These are phyloP conservation scores for Hozukius guyotensis DNA, from an alignment of 2,797 vertebrate genomes.

Conservation along the genomic window DNA sequence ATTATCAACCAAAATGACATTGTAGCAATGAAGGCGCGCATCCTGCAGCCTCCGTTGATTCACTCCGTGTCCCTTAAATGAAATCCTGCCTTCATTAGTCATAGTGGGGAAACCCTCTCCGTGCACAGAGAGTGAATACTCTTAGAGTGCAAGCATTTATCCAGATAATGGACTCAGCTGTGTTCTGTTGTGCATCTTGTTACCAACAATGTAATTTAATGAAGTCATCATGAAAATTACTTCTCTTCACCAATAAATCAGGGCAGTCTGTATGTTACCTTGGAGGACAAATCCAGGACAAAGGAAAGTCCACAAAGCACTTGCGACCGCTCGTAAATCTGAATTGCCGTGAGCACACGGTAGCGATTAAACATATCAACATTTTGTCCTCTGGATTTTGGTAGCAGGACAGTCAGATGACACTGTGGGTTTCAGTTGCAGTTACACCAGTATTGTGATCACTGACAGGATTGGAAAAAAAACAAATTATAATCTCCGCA, in stretches of 20 bases:
- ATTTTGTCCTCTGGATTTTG: not conserved
- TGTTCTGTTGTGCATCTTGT: not conserved
- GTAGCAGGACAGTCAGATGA: not conserved
- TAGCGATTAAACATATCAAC: not conserved
- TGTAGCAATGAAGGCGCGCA: not conserved
- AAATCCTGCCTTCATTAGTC: slow-evolving; percentile 26
- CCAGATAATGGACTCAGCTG: not conserved
- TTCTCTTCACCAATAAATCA: not conserved
- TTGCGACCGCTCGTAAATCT: not conserved
- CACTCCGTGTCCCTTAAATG: not conserved
- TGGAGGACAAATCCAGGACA: not conserved
- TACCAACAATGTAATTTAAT: not conserved
- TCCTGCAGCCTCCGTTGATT: slow-evolving; percentile 6
- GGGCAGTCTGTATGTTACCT: not conserved
- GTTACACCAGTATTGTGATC: not conserved
- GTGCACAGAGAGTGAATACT: slow-evolving; percentile 1
- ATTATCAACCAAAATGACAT: not conserved
- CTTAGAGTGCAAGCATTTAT: not conserved
- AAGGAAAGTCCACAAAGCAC: not conserved
- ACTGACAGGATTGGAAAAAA: not conserved
- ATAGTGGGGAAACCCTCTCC: slow-evolving; percentile 5
- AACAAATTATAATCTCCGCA: not conserved
- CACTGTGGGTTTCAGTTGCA: not conserved
- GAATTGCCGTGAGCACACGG: not conserved
- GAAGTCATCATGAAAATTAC: not conserved